Evolutionary conservation across 1,140 invertebrate genomes (phyloP).

Genomic region (Delia radicum): DNA sequence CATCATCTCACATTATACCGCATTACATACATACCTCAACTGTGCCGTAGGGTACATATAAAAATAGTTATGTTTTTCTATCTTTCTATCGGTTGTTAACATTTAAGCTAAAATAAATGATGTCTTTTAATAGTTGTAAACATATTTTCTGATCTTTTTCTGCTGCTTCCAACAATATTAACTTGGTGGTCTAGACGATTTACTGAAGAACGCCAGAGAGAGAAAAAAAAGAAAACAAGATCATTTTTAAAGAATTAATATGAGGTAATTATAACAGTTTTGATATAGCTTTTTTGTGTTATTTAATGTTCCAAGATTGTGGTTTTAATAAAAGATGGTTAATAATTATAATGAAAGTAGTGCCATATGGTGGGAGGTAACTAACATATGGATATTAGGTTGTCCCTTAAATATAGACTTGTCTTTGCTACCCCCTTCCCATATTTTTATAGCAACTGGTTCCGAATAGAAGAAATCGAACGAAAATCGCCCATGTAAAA

Average conservation of each 20-base stretch:
- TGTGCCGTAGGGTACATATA: background rate
- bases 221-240: background rate
- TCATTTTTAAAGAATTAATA: background rate
- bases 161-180: background rate
- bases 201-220: background rate
- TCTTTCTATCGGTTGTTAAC: background rate
- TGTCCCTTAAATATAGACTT: no score
- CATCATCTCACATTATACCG: no score
- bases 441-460: no score
- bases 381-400: no score
- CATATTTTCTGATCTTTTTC: background rate
- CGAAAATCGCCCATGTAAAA: no score
- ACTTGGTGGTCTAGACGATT: background rate
- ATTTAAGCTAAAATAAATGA: background rate
- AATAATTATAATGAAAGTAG: slow-evolving; percentile 2
- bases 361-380: slow-evolving; percentile 17
- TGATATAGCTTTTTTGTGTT: background rate
- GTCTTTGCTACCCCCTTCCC: no score
- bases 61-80: background rate
- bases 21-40: no score
- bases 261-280: slow-evolving; percentile 21
- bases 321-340: background rate
- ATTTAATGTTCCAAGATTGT: background rate
- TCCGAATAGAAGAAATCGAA: no score
- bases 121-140: background rate